Conservation (phyloP, 2,797 vertebrate genomes). For the Octomys mimax region DNA sequence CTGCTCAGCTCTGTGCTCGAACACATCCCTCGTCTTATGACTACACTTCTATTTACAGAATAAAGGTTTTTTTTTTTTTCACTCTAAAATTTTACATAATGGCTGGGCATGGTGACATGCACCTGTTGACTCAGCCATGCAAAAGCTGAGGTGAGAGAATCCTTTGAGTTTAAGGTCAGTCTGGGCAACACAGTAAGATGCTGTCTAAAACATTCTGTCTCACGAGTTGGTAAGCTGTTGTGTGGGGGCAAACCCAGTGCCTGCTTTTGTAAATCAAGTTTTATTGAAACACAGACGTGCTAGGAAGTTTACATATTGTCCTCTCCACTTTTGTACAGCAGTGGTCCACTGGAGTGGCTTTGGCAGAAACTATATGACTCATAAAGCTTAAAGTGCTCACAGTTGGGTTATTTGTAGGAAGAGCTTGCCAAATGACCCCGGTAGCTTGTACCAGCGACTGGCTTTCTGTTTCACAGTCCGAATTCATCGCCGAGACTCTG, state of each 20-base stretch:
- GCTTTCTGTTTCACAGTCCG: neutral
- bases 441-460: neutral
- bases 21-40: neutral
- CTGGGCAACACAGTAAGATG: neutral
- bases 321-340: neutral
- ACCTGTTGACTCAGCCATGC: neutral
- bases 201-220: neutral
- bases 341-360: neutral
- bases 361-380: constrained; percentile 19
- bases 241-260: neutral
- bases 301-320: neutral
- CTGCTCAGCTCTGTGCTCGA: neutral
- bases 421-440: neutral
- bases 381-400: constrained; percentile 33
- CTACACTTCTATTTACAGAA: neutral
- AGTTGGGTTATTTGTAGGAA: neutral
- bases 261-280: constrained; percentile 29
- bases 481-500: neutral
- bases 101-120: too few relatives aligned
- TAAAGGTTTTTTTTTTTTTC: constrained; percentile 11
- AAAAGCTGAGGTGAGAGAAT: neutral
- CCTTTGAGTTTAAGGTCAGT: neutral
- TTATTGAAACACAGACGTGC: neutral
- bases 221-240: neutral
- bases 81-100: neutral